Conservation (phyloP, 2,797 vertebrate genomes). For the Amniataba percoides region DNA sequence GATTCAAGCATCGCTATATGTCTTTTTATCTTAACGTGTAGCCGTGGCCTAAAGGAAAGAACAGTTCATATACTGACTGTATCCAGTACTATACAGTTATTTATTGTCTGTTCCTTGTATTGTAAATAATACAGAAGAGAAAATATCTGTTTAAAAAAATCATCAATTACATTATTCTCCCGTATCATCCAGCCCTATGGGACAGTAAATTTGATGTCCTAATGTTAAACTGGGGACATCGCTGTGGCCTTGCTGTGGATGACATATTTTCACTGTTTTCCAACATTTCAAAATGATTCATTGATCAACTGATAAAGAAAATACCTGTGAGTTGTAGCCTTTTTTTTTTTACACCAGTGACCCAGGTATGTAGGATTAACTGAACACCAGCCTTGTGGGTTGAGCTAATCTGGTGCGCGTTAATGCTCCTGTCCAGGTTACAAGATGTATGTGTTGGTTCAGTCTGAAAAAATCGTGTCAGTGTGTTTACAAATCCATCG, state of each 20-base stretch:
- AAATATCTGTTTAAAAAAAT: no score
- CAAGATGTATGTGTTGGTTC: conserved; percentile 17
- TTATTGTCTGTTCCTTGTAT: no score
- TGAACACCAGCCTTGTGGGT: not conserved
- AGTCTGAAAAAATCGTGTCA: conserved; percentile 23
- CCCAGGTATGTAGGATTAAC: not conserved
- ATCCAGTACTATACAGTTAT: no score
- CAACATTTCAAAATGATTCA: not conserved
- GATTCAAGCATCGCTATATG: no score
- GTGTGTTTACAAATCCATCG: conserved; percentile 52
- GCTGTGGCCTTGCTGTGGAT: no score
- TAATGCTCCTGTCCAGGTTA: not conserved
- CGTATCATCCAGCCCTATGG: not conserved
- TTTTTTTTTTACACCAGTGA: not conserved
- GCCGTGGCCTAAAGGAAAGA: no score
- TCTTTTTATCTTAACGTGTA: no score
- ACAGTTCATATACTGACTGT: no score
- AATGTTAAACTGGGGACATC: not conserved
- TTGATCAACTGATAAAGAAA: not conserved
- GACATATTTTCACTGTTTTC: not conserved
- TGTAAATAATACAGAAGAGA: no score
- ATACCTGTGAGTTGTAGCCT: not conserved
- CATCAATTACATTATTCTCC: no score
- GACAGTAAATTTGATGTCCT: no score
- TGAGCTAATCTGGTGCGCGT: conserved; percentile 14